Percentiles rank a stretch among this genome's conserved stretches.
phyloP scores from a whole-genome alignment of 2,888 invertebrate species.

The Latrodectus elegans region DNA sequence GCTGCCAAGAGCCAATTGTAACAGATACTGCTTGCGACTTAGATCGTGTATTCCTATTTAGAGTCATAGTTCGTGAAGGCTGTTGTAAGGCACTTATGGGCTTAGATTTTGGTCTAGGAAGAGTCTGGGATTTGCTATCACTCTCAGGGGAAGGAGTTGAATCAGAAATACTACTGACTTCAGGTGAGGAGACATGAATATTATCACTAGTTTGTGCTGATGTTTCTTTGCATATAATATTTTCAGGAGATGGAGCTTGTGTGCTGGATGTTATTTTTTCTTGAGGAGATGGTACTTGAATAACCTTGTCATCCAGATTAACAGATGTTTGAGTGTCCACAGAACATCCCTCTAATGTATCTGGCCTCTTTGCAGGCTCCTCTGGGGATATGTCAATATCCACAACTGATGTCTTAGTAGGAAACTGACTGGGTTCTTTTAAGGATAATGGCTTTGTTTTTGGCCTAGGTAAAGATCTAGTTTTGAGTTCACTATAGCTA shows the following conservation, averaged over 20 bases:
- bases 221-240: slow-evolving; percentile 50
- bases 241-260: slow-evolving; percentile 60
- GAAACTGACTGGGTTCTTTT: slow-evolving; percentile 29
- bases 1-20: slow-evolving; percentile 68
- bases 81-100: slow-evolving; percentile 51
- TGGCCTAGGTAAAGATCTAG: slow-evolving; percentile 63
- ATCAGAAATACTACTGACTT: slow-evolving; percentile 22
- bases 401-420: slow-evolving; percentile 50
- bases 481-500: slow-evolving; percentile 45
- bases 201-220: slow-evolving; percentile 58
- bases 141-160: slow-evolving; percentile 49
- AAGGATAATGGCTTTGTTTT: slow-evolving; percentile 54
- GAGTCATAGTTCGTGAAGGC: slow-evolving; percentile 60
- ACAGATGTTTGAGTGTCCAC: slow-evolving; percentile 38
- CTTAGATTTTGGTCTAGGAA: slow-evolving; percentile 65
- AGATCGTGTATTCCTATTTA: slow-evolving; percentile 50
- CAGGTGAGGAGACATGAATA: slow-evolving; percentile 35
- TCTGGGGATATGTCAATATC: slow-evolving; percentile 50
- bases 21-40: slow-evolving; percentile 62
- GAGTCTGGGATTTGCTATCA: slow-evolving; percentile 65
- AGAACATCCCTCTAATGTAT: slow-evolving; percentile 43
- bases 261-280: slow-evolving; percentile 58
- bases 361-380: slow-evolving; percentile 41
- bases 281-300: slow-evolving; percentile 58
- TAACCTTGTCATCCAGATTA: slow-evolving; percentile 47